Evolutionary conservation across 2,888 invertebrate species (phyloP).

Genomic region (Drosophila bunnanda): DNA sequence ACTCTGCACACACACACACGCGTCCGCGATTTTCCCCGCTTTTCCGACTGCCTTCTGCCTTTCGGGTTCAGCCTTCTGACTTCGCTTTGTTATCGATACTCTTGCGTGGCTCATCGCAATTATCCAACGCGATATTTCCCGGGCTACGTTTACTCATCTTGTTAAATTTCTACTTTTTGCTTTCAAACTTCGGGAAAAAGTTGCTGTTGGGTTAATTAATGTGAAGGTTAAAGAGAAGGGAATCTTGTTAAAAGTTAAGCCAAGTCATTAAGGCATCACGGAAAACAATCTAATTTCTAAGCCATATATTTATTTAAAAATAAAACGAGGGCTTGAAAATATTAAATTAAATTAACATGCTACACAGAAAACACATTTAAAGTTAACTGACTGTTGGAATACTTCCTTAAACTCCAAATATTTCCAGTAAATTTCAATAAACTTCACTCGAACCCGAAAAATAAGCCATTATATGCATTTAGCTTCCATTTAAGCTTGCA

Average conservation of each 20-base stretch:
- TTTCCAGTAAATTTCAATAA: not conserved
- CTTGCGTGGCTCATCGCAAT: conserved; percentile 35
- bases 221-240: conserved; percentile 1
- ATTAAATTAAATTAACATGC: not conserved
- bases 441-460: not conserved
- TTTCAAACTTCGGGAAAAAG: conserved; percentile 7
- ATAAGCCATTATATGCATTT: not conserved
- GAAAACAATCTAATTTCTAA: not conserved
- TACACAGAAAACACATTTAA: not conserved
- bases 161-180: conserved; percentile 15
- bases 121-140: conserved; percentile 15
- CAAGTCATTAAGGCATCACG: not conserved
- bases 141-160: not conserved
- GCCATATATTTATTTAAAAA: not conserved
- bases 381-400: not conserved
- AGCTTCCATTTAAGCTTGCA: not conserved
- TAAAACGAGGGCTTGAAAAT: no score
- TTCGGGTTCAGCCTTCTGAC: not conserved
- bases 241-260: conserved; percentile 5
- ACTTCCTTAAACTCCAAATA: not conserved
- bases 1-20: conserved; percentile 27
- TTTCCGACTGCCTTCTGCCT: not conserved
- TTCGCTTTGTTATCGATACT: conserved; percentile 38
- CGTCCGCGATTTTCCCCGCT: conserved; percentile 13
- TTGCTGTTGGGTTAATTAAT: conserved; percentile 17